phyloP scores from a whole-genome alignment of 2,888 invertebrate species.

The Osedax frankpressi region DNA sequence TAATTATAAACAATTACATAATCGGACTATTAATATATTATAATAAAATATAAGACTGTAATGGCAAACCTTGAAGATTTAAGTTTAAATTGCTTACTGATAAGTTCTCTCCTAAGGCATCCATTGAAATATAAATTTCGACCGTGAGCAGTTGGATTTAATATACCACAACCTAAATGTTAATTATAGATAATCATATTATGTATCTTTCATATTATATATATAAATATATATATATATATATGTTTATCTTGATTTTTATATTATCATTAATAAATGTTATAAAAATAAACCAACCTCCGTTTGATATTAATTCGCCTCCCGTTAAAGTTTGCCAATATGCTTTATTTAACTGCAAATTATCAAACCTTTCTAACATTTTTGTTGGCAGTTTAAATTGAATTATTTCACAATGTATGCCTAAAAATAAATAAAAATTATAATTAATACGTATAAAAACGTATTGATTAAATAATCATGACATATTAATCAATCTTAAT shows the following conservation, averaged over 20 bases:
- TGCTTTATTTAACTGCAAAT: neutral
- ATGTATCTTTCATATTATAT: too few relatives aligned
- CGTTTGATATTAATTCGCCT: neutral
- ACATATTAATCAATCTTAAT: neutral
- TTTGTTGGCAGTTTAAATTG: neutral
- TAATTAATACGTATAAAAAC: neutral
- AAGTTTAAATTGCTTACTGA: neutral
- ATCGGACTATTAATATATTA: too few relatives aligned
- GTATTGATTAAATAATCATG: neutral
- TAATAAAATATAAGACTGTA: too few relatives aligned
- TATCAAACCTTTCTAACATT: neutral
- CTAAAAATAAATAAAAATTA: neutral
- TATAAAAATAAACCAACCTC: neutral
- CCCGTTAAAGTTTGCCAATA: neutral
- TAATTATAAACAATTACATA: too few relatives aligned
- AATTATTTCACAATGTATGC: neutral
- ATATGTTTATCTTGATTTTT: neutral
- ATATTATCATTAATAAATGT: neutral
- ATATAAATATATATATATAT: neutral
- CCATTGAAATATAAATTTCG: conserved; percentile 47
- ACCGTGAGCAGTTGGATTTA: conserved; percentile 45
- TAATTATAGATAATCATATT: too few relatives aligned
- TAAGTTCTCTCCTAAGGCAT: conserved; percentile 32
- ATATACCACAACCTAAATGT: conserved; percentile 45
- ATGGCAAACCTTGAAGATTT: neutral